Conservation (phyloP, 2,113 vertebrate genomes). For the Neodon shergylaensis region DNA sequence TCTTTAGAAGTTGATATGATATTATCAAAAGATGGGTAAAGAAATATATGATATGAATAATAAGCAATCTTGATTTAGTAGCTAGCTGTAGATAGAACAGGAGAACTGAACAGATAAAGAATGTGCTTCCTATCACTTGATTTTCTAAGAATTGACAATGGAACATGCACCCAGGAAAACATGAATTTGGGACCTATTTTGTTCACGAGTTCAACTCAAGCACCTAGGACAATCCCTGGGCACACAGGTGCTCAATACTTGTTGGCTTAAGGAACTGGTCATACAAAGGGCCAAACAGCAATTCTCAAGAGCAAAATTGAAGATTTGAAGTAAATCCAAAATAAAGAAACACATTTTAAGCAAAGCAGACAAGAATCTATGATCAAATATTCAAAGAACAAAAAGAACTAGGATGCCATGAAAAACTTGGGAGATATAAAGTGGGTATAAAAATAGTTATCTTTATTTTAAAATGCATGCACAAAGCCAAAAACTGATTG, state of each 20-base stretch:
- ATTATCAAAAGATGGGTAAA: background rate
- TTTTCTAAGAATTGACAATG: background rate
- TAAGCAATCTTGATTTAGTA: background rate
- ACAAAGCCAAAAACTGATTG: background rate
- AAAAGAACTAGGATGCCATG: background rate
- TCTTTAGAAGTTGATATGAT: background rate
- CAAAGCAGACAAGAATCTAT: background rate
- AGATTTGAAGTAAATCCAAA: constrained; percentile 6
- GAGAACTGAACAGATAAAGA: background rate
- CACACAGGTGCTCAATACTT: background rate
- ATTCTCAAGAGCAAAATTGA: background rate
- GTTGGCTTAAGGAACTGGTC: background rate
- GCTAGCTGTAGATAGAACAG: background rate
- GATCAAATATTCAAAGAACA: background rate
- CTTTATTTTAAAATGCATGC: background rate
- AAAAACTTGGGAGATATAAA: background rate
- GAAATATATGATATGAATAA: background rate
- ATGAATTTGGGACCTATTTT: background rate
- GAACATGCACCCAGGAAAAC: background rate
- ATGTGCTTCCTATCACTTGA: background rate
- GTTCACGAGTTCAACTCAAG: background rate
- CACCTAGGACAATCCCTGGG: background rate
- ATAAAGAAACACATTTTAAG: background rate
- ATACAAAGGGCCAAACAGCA: background rate
- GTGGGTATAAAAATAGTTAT: background rate